Evolutionary conservation across 2,113 vertebrate genomes (phyloP).

Genomic region (Platysteira castanea): DNA sequence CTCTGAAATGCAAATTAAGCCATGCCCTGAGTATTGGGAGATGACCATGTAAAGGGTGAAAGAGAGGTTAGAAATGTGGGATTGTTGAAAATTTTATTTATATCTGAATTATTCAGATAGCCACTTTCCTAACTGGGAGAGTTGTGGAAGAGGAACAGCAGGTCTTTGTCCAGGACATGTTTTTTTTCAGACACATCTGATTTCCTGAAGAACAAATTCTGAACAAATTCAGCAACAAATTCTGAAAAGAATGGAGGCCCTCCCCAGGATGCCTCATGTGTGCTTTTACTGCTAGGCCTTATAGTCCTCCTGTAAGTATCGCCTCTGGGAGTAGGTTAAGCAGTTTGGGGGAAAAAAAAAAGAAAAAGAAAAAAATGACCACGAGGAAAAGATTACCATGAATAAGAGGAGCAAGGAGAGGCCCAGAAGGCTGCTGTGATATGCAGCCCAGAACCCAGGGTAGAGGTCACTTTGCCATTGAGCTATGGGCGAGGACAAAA

Average conservation of each 20-base stretch:
- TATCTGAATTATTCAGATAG: not conserved
- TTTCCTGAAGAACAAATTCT: not conserved
- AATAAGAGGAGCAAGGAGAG: not conserved
- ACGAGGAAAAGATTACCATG: not conserved
- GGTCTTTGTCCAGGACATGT: not conserved
- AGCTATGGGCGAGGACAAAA: not conserved
- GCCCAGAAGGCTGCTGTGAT: not conserved
- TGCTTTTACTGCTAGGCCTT: not conserved
- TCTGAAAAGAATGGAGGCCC: not conserved
- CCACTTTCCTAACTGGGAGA: not conserved
- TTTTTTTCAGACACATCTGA: not conserved
- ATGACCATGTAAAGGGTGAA: not conserved
- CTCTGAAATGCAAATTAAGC: not conserved
- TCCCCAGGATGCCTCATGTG: not conserved
- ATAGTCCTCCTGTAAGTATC: not conserved
- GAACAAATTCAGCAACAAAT: not conserved
- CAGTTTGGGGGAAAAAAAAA: too few species aligned
- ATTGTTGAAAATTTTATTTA: not conserved
- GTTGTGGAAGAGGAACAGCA: not conserved
- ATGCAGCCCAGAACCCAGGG: not conserved
- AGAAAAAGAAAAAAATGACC: not conserved
- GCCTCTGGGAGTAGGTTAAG: not conserved
- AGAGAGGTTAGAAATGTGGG: not conserved
- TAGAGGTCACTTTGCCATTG: not conserved
- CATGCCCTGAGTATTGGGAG: not conserved